These are phyloP conservation scores for Lepidurus packardi DNA, from an alignment of 1,140 invertebrate species.

Conservation along the genomic window DNA sequence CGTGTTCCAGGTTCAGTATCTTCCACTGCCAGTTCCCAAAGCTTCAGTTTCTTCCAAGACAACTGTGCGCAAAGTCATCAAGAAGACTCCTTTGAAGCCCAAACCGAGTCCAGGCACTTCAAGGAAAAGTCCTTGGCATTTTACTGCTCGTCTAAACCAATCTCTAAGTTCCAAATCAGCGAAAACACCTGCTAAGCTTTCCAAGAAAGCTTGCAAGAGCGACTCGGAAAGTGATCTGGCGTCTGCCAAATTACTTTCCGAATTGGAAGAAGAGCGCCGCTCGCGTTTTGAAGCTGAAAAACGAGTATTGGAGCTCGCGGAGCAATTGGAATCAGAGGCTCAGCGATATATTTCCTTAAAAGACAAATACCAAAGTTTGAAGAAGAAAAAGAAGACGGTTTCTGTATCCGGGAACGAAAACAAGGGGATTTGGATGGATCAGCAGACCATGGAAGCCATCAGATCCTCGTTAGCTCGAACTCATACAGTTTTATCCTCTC, in stretches of 20 bases:
- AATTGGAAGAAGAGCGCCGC: constrained; percentile 28
- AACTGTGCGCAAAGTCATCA: background rate
- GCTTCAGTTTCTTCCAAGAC: background rate
- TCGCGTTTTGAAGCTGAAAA: constrained; percentile 27
- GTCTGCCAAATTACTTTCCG: background rate
- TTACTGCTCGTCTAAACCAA: background rate
- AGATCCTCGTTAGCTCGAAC: background rate
- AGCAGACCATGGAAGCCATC: background rate
- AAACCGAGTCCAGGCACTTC: background rate
- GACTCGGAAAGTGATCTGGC: background rate
- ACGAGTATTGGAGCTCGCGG: constrained; percentile 16
- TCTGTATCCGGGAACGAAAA: background rate
- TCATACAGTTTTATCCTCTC: background rate
- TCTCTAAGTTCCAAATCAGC: background rate
- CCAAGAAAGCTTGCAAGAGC: background rate
- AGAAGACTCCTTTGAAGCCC: background rate
- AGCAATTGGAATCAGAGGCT: background rate
- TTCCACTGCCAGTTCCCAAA: background rate
- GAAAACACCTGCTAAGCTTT: background rate
- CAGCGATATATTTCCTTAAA: background rate
- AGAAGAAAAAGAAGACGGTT: background rate
- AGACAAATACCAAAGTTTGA: background rate
- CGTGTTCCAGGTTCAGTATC: background rate
- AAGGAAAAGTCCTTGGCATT: background rate
- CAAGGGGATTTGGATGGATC: background rate